phyloP scores from a whole-genome alignment of 2,113 vertebrate genomes.

The Puffinus mauretanicus region DNA sequence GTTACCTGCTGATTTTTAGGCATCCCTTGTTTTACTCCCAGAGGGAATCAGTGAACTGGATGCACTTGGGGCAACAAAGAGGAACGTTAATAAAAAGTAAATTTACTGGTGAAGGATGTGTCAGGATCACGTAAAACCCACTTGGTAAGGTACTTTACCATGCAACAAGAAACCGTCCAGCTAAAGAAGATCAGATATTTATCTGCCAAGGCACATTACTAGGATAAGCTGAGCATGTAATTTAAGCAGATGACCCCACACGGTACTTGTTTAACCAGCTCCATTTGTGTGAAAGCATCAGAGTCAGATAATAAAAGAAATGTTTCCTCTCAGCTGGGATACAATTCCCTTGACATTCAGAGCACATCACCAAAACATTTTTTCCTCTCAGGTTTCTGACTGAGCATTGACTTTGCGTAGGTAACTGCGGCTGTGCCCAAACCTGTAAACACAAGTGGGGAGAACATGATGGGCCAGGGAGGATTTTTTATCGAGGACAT shows the following conservation, averaged over 20 bases:
- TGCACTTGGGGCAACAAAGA: neutral
- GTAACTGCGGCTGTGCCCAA: neutral
- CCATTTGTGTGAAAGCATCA: neutral
- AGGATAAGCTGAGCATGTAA: constrained; percentile 23
- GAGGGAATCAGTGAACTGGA: neutral
- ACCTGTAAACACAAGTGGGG: neutral
- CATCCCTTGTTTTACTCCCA: neutral
- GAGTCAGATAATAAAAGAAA: neutral
- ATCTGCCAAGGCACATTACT: constrained; percentile 13
- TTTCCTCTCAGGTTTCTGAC: neutral
- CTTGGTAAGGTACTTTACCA: neutral
- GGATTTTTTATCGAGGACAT: neutral
- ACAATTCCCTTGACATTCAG: neutral
- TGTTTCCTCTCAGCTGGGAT: neutral
- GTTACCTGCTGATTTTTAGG: neutral
- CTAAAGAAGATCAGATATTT: constrained; percentile 10
- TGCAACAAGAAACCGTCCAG: neutral
- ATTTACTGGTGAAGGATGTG: neutral
- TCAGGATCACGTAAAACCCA: neutral
- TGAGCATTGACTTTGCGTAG: neutral
- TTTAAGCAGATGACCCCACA: constrained; percentile 5
- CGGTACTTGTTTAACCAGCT: neutral
- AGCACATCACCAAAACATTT: neutral
- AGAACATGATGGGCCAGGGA: neutral
- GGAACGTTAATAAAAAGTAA: neutral